phyloP scores from a whole-genome alignment of 2,888 invertebrate species.

The Cenopis cana region DNA sequence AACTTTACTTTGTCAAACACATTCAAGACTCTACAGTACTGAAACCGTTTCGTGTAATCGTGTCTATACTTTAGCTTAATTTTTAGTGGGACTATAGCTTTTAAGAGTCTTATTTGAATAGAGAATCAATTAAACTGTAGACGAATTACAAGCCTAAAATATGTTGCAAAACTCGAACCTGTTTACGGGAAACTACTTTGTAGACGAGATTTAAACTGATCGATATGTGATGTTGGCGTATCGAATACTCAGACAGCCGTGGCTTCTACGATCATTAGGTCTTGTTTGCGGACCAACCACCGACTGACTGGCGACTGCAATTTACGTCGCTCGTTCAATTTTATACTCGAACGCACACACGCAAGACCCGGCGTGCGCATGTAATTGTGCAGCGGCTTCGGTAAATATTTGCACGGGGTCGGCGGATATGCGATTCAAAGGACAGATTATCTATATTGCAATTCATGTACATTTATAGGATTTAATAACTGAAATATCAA shows the following conservation, averaged over 20 bases:
- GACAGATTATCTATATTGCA: background rate
- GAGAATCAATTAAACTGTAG: too few species aligned
- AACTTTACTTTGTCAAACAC: too few species aligned
- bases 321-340: slow-evolving; percentile 26
- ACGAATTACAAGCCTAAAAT: too few species aligned
- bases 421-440: background rate
- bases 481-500: background rate
- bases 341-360: slow-evolving; percentile 20
- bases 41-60: too few species aligned
- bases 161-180: too few species aligned
- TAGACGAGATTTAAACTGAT: background rate
- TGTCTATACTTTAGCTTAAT: too few species aligned
- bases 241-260: background rate
- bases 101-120: too few species aligned
- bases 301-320: slow-evolving; percentile 23
- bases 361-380: background rate
- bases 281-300: background rate
- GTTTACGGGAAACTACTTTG: too few species aligned
- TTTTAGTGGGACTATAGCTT: too few species aligned
- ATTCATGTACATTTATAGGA: background rate
- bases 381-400: slow-evolving; percentile 23
- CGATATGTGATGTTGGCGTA: background rate
- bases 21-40: too few species aligned
- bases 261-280: background rate
- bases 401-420: background rate